Conservation (phyloP, 1,140 invertebrate species). For the Bombus impatiens region DNA sequence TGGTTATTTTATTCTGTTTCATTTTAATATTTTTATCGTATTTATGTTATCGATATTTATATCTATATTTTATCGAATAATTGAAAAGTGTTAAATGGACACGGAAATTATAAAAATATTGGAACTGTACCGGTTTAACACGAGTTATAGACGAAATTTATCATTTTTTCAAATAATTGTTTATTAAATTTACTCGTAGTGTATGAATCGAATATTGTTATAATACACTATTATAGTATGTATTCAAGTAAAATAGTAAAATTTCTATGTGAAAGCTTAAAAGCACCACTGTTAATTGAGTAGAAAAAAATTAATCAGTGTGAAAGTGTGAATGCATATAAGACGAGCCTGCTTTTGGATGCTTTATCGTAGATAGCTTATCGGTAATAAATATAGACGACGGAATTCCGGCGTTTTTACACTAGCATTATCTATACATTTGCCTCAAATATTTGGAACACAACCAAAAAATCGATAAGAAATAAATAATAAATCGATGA, state of each 20-base stretch:
- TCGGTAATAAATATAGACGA: constrained; percentile 33
- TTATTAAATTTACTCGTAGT: neutral
- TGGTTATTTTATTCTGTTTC: neutral
- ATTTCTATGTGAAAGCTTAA: neutral
- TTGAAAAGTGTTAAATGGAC: neutral
- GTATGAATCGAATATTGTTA: neutral
- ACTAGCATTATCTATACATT: neutral
- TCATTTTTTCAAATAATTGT: neutral
- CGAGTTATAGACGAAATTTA: neutral
- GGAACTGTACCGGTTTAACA: neutral
- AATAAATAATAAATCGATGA: too few relatives aligned
- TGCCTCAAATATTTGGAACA: neutral
- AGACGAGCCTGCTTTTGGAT: neutral
- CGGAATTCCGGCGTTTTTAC: constrained; percentile 4
- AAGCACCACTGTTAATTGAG: neutral
- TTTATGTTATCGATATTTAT: too few relatives aligned
- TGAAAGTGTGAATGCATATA: neutral
- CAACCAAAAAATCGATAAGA: neutral
- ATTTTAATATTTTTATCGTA: neutral
- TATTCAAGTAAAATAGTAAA: neutral
- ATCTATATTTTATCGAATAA: neutral
- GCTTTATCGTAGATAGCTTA: constrained; percentile 22
- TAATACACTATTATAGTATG: too few relatives aligned
- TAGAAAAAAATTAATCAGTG: constrained; percentile 6
- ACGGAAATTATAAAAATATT: neutral